Percentiles rank a stretch among this genome's conserved stretches.
Conservation (phyloP, 2,888 invertebrate species). For the Pristionchus japonicus region DNA sequence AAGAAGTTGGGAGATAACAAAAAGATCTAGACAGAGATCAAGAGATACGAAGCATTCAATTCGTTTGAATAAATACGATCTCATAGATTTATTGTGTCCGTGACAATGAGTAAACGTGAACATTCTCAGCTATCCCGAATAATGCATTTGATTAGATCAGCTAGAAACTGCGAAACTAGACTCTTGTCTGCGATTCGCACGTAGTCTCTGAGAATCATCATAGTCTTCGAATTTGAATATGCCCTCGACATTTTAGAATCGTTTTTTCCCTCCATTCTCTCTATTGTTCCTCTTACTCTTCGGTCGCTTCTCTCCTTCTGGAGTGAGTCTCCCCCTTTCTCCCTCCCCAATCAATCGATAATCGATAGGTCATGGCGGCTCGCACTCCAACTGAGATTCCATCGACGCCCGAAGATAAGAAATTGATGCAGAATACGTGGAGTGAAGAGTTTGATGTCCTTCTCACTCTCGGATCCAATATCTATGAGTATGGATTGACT, state of each 20-base stretch:
- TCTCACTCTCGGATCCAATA: constrained; percentile 68
- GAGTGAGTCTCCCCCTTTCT: not conserved
- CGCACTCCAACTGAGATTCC: not conserved
- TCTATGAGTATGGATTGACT: constrained; percentile 49
- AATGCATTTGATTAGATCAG: no score
- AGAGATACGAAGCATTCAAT: not conserved
- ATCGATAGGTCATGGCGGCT: not conserved
- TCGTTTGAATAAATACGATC: constrained; percentile 28
- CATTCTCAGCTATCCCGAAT: no score
- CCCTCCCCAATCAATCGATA: not conserved
- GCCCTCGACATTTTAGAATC: not conserved
- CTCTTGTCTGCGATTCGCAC: not conserved
- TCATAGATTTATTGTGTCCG: not conserved
- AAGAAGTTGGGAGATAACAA: not conserved
- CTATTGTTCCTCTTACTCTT: not conserved
- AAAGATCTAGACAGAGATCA: not conserved
- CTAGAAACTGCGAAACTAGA: not conserved
- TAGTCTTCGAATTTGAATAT: not conserved
- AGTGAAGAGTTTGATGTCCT: constrained; percentile 73
- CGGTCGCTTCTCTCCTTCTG: not conserved
- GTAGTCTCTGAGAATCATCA: not conserved
- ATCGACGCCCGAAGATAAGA: constrained; percentile 58
- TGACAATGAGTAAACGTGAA: no score
- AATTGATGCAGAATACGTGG: constrained; percentile 69
- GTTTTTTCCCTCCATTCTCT: not conserved